Evolutionary conservation across 2,888 invertebrate genomes (phyloP), one percentile per base, ranked within the genome.

Genomic region (Plebejus argus): DNA sequence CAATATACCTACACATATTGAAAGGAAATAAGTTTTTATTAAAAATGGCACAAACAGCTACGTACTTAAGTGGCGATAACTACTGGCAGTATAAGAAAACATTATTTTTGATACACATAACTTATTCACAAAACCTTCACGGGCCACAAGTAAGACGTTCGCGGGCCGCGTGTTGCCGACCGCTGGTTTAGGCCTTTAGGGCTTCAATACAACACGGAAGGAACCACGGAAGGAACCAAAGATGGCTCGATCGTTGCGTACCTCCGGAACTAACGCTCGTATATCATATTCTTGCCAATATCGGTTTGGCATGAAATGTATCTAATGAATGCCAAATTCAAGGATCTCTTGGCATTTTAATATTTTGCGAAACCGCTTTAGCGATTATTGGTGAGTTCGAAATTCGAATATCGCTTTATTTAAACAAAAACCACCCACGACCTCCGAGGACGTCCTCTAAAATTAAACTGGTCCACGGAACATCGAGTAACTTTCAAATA

Each of bases 291-390:
- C 28, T 18, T 66, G 66, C 66, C 28, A 66, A 66, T 28, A 66
- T 12, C 28, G 66, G 66, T 66, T 66, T 66, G 66, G 66, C 28
- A 15, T 66, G 6, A 28, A 66, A 66, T 66, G 15, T 66, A 28
- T 66, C 66, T 66, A 18, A 66, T 66, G 28, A 66, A 28, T 66
- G 66, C 66, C 66, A 66, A 66, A 61, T 66, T 66, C 66, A 66
- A 66, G 66, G 28, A 58, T 58, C 10, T 20, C 61, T 61, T 61
- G 10, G 23, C 7, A 20, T 58, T 58, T 58, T 58, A 20, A 20
- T 58, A 58, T 58, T 58, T n/a, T 58, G 8, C 20, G 58, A 58
- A 58, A 58, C 58, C 58, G 5, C 49, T 4, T 53, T 53, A 10
- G 45, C 49, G 15, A 45, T 56, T 5, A 18, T 58, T 58, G 58